Evolutionary conservation across 2,888 invertebrate genomes (phyloP), one percentile per base, ranked within the genome.

Genomic region (Eupsilia transversa): DNA sequence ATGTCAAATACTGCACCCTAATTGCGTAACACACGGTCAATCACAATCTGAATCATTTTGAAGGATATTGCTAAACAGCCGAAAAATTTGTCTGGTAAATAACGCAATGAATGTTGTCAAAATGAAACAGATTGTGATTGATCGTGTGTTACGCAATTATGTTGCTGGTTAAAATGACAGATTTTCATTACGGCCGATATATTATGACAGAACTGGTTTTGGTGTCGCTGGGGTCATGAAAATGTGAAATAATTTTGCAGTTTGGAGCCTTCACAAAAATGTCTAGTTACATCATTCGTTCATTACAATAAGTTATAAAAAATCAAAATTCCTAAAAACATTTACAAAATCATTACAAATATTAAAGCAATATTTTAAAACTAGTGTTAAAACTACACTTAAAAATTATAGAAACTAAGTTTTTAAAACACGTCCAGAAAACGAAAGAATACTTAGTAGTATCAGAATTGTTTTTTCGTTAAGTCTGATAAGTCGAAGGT

Each of bases 311-410:
- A 72, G 43, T 80, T 80, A 72, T 60, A 74, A 74, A 65, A 82
- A 83, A 38, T 0, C 52, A 77, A 80, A 60, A 75, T 59, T 46
- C 49, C 27, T 72, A 69, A 70, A 83, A 71, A 79, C 74, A 74
- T 65, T 81, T 80, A 72, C 70, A 84, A 84, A 85, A 81, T 35
- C 49, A 61, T 78, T 81, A 86, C 65, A 82, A 84, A 73, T 76
- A 76, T 79, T 77, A 73, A 85, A 84, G 79, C 82, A 76, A 68
- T 69, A 84, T 79, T 75, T 74, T 69, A 73, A 79, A 77, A 73
- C 57, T 80, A 78, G 60, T 72, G 49, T 67, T 84, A 81, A 64
- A 80, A 73, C 76, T 79, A 81, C 60, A 66, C 68, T 66, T 63
- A 77, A 69, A 79, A 66, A 56, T 27, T 10, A 72, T 70, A 75